These are phyloP conservation scores for Harpagifer antarcticus DNA, from an alignment of 2,797 vertebrate genomes.

Conservation along the genomic window DNA sequence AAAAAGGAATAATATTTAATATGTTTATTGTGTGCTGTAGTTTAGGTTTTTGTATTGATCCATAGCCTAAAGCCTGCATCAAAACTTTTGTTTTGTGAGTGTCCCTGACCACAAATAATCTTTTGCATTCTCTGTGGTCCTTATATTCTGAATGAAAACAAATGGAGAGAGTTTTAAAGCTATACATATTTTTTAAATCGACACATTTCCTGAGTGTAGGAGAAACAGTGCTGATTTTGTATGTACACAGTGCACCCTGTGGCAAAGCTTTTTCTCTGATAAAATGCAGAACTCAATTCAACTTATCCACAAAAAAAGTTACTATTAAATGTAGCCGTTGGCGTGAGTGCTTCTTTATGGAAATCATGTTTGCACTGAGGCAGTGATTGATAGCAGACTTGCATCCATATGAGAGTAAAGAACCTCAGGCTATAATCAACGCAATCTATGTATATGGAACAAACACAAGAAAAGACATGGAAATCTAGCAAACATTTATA, in stretches of 20 bases:
- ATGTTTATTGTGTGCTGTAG: too few relatives aligned
- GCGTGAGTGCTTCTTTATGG: constrained; percentile 15
- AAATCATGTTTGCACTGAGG: constrained; percentile 41
- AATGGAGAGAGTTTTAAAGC: neutral
- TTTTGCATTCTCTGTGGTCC: too few relatives aligned
- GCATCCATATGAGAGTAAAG: constrained; percentile 25
- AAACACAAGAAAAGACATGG: constrained; percentile 30
- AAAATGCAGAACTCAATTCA: neutral
- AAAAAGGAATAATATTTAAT: too few relatives aligned
- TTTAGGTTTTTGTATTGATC: too few relatives aligned
- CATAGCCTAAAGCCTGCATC: too few relatives aligned
- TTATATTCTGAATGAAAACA: neutral
- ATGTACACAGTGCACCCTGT: neutral
- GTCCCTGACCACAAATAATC: too few relatives aligned
- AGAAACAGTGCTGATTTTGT: constrained; percentile 1
- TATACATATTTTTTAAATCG: constrained; percentile 17
- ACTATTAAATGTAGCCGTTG: constrained; percentile 13
- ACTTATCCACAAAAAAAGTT: neutral
- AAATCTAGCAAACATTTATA: constrained; percentile 40
- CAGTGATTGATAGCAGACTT: constrained; percentile 58
- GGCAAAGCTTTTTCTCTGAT: constrained; percentile 3
- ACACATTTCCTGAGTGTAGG: constrained; percentile 22
- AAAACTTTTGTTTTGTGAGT: too few relatives aligned
- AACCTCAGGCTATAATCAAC: constrained; percentile 48
- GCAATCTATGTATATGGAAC: constrained; percentile 55